Conservation (phyloP, 1,140 invertebrate species). For the Cydia fagiglandana region DNA sequence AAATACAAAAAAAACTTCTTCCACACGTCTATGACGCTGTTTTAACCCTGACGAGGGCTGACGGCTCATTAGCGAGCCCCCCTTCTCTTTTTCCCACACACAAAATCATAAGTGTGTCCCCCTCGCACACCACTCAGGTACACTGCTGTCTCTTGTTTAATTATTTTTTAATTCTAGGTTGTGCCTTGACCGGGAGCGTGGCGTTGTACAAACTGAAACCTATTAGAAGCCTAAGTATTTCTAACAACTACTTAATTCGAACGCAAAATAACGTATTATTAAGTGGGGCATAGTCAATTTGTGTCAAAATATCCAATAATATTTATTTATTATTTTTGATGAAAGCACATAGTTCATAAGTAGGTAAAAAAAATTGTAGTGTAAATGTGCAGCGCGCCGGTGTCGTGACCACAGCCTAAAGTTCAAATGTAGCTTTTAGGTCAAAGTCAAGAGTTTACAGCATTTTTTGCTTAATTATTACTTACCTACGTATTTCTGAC, state of each 20-base stretch:
- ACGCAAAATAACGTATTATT: no score
- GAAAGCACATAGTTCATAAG: no score
- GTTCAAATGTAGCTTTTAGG: neutral
- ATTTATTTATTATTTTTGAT: no score
- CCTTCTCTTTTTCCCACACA: neutral
- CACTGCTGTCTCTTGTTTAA: slow-evolving; percentile 16
- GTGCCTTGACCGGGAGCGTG: neutral
- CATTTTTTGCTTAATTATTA: neutral
- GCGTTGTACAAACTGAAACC: neutral
- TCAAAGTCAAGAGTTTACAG: neutral
- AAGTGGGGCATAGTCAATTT: no score
- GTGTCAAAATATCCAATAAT: no score
- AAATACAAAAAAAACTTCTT: slow-evolving; percentile 1
- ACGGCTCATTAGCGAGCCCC: neutral
- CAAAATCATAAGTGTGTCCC: neutral
- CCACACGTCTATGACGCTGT: slow-evolving; percentile 10
- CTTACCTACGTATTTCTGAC: neutral
- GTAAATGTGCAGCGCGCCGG: no score
- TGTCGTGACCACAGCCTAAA: neutral
- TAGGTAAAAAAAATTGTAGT: no score
- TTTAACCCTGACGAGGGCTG: slow-evolving; percentile 17
- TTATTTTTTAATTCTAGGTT: slow-evolving; percentile 12
- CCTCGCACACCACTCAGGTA: neutral
- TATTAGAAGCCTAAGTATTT: neutral
- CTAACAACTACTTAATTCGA: no score